Evolutionary conservation across 2,797 vertebrate genomes (phyloP).

Genomic region (Pyrrhura leucotis): DNA sequence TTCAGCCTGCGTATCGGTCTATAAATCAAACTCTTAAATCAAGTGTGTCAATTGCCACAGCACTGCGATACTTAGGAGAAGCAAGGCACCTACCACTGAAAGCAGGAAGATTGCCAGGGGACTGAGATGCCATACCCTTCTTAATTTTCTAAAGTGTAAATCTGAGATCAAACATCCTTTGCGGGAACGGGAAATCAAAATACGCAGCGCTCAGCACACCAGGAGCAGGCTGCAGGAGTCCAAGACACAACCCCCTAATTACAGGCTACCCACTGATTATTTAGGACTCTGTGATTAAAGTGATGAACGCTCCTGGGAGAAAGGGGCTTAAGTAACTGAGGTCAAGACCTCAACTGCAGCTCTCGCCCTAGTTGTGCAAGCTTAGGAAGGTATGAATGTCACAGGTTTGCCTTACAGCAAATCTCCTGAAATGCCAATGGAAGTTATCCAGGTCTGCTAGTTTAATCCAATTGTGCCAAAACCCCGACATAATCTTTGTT

Average conservation of each 20-base stretch:
- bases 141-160: constrained; percentile 61
- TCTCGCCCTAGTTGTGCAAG: constrained; percentile 8
- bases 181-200: constrained; percentile 54
- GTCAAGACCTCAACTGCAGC: constrained; percentile 66
- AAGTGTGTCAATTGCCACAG: constrained; percentile 51
- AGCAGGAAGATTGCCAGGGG: constrained; percentile 53
- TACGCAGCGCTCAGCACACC: constrained; percentile 49
- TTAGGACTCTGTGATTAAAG: constrained; percentile 72
- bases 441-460: constrained; percentile 16
- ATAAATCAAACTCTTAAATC: constrained; percentile 74
- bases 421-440: constrained; percentile 47
- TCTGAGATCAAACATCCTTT: constrained; percentile 67
- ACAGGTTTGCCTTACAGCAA: constrained; percentile 62
- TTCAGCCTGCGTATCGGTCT: constrained; percentile 65
- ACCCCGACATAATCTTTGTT: constrained; percentile 14
- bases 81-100: constrained; percentile 54
- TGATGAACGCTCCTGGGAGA: constrained; percentile 65
- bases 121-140: constrained; percentile 35
- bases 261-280: constrained; percentile 71
- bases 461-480: constrained; percentile 58
- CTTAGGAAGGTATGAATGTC: constrained; percentile 66
- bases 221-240: constrained; percentile 62
- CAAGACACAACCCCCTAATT: constrained; percentile 72
- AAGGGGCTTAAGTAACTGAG: constrained; percentile 70
- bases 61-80: not conserved